These are phyloP conservation scores for Xanthia togata DNA, from an alignment of 2,888 invertebrate genomes.

Conservation along the genomic window DNA sequence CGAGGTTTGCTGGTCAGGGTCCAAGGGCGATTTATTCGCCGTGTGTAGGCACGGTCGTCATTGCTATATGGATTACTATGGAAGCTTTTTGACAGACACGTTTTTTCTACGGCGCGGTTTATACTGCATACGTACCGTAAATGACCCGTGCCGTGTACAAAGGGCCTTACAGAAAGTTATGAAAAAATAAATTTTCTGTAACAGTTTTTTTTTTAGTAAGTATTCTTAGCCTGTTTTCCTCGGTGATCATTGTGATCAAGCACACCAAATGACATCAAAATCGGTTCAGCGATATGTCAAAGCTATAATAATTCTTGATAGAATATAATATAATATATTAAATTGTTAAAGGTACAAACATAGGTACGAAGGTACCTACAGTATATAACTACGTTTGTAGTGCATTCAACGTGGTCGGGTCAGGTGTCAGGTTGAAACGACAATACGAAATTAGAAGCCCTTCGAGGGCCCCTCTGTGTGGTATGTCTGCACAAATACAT, in stretches of 20 bases:
- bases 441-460: constrained; percentile 46
- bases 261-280: background rate
- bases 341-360: background rate
- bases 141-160: too few relatives aligned
- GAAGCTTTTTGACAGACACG: too few relatives aligned
- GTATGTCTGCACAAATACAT: constrained; percentile 16
- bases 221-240: background rate
- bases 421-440: constrained; percentile 39
- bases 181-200: too few relatives aligned
- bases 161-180: background rate
- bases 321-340: constrained; percentile 1
- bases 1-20: too few relatives aligned
- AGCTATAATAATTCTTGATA: background rate
- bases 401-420: constrained; percentile 9
- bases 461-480: background rate
- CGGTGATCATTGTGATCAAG: too few relatives aligned
- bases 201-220: background rate
- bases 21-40: too few relatives aligned
- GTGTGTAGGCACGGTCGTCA: too few relatives aligned
- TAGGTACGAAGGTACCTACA: background rate
- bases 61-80: too few relatives aligned
- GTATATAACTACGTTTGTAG: background rate
- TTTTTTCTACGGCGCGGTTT: too few relatives aligned
- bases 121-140: too few relatives aligned
- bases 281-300: background rate